Evolutionary conservation across 2,797 vertebrate species (phyloP), one percentile per base, ranked within the genome.

Genomic region (Mallotus villosus): DNA sequence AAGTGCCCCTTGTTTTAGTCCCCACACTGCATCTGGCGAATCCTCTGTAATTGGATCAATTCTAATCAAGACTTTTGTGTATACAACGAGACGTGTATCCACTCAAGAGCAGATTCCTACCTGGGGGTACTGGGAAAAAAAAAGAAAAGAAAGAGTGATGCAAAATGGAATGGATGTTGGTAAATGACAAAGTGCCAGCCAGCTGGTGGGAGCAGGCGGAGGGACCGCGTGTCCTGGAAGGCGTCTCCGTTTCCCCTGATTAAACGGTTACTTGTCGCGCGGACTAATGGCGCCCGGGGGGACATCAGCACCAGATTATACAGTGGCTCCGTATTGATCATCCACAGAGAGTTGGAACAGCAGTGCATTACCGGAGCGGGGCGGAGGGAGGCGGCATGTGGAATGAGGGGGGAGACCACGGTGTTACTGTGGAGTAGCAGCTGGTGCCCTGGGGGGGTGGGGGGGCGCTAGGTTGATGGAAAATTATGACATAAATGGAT

Each of bases 231-330:
- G 41, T 14, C 41, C 41, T 46, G 41, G 41, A 46, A 2, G 41
- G 41, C 14, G 9, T 11, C 51, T 55, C 51, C 6, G 17, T 8
- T 51, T 17, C 17, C 51, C 51, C 81, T 78, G 71, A 80, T 81
- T 80, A 76, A 82, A 76, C 76, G 66, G 69, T 68, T 55, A 57
- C 79, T 73, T 72, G 76, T 80, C 78, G 49, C 17, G 61, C 71
- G 78, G 80, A 77, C 71, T 80, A 82, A 82, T 66, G 65, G 61
- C 16, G 53, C 80, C 71, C 53, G 49, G n/a, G 71, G 78, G 76
- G 79, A 73, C 64, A 71, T 37, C 59, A 66, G 49, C 46, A 67
- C n/a, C 63, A 68, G 63, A 81, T 77, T 73, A 78, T 66, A 55
- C 70, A 19, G 74, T 72, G 63, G 69, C 11, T 22, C 66, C 29